A percentile compares a stretch with the other conserved stretches of the same genome.
Conservation (phyloP, 2,797 vertebrate genomes). For the Morelia viridis region DNA sequence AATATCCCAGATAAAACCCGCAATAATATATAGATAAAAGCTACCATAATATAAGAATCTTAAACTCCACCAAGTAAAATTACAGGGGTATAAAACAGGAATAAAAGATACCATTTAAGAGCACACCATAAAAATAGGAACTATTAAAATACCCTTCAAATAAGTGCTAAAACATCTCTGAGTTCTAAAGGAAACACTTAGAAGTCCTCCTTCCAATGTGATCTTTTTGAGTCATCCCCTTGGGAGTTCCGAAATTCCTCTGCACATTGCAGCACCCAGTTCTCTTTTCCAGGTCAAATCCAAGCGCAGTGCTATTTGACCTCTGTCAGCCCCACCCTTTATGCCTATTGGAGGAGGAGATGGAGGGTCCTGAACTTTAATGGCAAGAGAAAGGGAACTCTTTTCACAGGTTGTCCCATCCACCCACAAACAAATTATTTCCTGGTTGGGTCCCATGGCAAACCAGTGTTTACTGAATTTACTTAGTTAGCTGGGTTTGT, state of each 20-base stretch:
- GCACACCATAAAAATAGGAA: background rate
- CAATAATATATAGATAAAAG: background rate
- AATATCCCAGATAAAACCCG: background rate
- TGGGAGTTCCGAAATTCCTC: background rate
- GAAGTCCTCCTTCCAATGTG: background rate
- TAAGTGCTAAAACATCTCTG: background rate
- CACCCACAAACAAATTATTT: background rate
- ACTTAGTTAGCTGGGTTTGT: background rate
- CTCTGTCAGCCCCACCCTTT: background rate
- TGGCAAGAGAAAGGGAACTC: background rate
- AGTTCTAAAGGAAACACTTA: background rate
- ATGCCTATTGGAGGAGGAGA: background rate
- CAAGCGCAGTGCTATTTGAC: background rate
- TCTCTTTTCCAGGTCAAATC: background rate
- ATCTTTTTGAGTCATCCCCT: background rate
- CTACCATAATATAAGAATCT: background rate
- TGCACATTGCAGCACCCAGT: background rate
- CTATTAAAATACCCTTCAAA: background rate
- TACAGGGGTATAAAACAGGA: background rate
- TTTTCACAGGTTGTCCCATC: background rate
- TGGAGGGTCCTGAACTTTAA: background rate
- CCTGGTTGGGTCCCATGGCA: background rate
- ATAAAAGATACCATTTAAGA: background rate
- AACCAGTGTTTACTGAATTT: background rate
- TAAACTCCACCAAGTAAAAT: background rate